A percentile compares a stretch with the other conserved stretches of the same genome.
These are phyloP conservation scores for Henricia sp. DNA, from an alignment of 53 echinoderm and acorn worm genomes.

Conservation along the genomic window DNA sequence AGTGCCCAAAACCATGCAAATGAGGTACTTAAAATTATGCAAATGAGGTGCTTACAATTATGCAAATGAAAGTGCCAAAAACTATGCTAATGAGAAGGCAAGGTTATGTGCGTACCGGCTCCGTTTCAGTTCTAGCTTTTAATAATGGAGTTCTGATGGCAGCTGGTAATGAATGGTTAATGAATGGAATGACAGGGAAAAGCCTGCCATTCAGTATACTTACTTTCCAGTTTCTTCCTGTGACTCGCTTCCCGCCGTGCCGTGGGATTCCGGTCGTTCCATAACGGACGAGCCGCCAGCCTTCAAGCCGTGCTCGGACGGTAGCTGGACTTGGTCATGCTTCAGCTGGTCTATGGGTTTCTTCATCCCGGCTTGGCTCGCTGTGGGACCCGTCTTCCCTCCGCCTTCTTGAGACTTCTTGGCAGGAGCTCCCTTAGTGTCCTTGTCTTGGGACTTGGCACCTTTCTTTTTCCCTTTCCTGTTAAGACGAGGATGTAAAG, in stretches of 20 bases:
- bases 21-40: too few relatives aligned
- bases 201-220: too few relatives aligned
- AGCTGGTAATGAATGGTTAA: too few relatives aligned
- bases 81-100: too few relatives aligned
- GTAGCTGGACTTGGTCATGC: conserved; percentile 68
- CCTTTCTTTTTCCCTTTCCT: conserved; percentile 95
- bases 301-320: conserved; percentile 93
- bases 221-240: conserved; percentile 91
- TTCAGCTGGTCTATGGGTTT: conserved; percentile 70
- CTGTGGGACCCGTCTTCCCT: conserved; percentile 64
- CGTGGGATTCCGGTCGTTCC: conserved; percentile 97
- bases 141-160: too few relatives aligned
- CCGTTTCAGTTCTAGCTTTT: too few relatives aligned
- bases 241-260: conserved; percentile 95
- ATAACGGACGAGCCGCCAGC: conserved; percentile 75
- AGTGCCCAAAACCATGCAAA: too few relatives aligned
- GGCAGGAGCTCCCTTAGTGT: conserved; percentile 79
- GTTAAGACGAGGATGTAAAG: too few relatives aligned
- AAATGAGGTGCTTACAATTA: too few relatives aligned
- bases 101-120: too few relatives aligned
- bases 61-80: too few relatives aligned
- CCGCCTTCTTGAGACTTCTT: conserved; percentile 89
- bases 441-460: conserved; percentile 84
- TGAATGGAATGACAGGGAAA: too few relatives aligned
- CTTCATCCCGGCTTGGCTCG: conserved; percentile 83